Evolutionary conservation across 2,888 invertebrate genomes (phyloP).

Genomic region (Cryptophagus acutangulus): DNA sequence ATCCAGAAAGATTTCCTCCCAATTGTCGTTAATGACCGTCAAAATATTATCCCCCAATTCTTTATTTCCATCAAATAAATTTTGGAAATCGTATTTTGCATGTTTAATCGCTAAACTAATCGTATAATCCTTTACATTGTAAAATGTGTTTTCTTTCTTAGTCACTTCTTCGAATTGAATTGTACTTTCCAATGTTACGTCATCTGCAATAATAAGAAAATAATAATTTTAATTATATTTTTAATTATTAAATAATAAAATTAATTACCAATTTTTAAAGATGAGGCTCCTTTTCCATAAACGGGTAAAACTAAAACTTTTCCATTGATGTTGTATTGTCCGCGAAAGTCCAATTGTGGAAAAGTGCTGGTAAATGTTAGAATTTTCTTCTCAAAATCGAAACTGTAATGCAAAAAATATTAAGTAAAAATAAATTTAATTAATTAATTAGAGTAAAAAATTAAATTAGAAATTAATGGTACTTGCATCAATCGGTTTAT

Average conservation of each 20-base stretch:
- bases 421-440: too few relatives aligned
- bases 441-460: too few relatives aligned
- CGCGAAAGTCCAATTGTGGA: slow-evolving; percentile 15
- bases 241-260: too few relatives aligned
- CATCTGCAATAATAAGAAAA: too few relatives aligned
- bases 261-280: slow-evolving; percentile 19
- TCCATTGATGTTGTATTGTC: slow-evolving; percentile 20
- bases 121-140: slow-evolving; percentile 14
- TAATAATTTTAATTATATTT: too few relatives aligned
- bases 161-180: slow-evolving; percentile 18
- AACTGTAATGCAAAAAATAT: too few relatives aligned
- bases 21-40: slow-evolving; percentile 29
- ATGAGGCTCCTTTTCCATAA: slow-evolving; percentile 20
- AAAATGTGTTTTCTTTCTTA: slow-evolving; percentile 12
- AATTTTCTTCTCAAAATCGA: slow-evolving; percentile 18
- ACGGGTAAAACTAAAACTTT: slow-evolving; percentile 23
- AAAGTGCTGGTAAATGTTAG: slow-evolving; percentile 13
- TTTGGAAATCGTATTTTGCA: slow-evolving; percentile 22
- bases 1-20: slow-evolving; percentile 25
- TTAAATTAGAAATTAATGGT: too few relatives aligned
- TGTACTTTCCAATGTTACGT: slow-evolving; percentile 7
- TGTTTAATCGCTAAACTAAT: slow-evolving; percentile 8
- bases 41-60: slow-evolving; percentile 24
- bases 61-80: slow-evolving; percentile 30
- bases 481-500: too few relatives aligned